Conservation (phyloP, 2,888 invertebrate genomes). For the Pasiphila rectangulata region DNA sequence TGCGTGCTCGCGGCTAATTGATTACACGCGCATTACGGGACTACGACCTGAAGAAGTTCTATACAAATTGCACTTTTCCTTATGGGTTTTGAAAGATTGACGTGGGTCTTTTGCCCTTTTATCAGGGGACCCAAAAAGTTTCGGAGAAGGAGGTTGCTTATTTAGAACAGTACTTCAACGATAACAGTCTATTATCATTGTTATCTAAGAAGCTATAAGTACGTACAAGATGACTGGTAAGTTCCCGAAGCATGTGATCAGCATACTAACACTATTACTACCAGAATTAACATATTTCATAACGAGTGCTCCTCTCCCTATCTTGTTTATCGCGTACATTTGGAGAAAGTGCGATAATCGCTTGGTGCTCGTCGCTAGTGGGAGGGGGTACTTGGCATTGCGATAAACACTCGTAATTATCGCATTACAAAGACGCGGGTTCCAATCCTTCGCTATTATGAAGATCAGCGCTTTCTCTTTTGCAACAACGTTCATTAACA, state of each 20-base stretch:
- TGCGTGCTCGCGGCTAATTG: neutral
- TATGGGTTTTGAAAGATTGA: no score
- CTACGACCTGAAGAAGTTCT: neutral
- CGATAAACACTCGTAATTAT: constrained; percentile 15
- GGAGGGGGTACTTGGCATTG: neutral
- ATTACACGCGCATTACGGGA: neutral
- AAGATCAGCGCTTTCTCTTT: constrained; percentile 17
- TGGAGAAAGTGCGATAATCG: no score
- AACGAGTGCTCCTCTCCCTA: neutral
- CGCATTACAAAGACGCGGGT: constrained; percentile 10
- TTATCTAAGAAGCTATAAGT: no score
- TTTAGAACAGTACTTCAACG: no score
- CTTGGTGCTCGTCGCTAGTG: no score
- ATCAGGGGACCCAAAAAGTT: no score
- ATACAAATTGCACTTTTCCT: no score
- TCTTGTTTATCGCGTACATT: neutral
- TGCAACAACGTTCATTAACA: neutral
- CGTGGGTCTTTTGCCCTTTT: no score
- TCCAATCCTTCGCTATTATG: constrained; percentile 19
- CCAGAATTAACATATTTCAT: neutral
- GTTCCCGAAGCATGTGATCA: neutral
- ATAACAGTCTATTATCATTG: no score
- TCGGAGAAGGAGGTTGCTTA: no score
- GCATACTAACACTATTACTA: no score
- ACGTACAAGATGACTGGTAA: no score